Conservation (phyloP, 2,113 vertebrate species). For the Dendropsophus ebraccatus region DNA sequence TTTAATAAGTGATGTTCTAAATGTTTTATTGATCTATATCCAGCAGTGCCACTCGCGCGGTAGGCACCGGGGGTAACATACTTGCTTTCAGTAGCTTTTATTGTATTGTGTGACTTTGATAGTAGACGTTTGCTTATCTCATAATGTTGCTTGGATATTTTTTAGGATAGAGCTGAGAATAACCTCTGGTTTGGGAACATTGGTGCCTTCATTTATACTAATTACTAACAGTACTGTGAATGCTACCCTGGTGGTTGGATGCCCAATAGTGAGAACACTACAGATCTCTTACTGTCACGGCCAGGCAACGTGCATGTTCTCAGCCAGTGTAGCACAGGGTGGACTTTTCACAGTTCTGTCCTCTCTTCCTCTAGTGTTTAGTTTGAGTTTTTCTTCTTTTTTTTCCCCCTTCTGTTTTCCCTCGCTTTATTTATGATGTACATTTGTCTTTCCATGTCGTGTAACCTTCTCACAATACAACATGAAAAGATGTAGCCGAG, state of each 20-base stretch:
- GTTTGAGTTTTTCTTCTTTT: conserved; percentile 58
- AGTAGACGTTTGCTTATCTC: conserved; percentile 59
- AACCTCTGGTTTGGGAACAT: conserved; percentile 59
- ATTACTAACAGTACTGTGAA: conserved; percentile 56
- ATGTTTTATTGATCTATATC: too few species aligned
- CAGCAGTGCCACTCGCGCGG: too few species aligned
- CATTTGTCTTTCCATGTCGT: conserved; percentile 64
- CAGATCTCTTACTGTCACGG: not conserved
- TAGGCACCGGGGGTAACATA: too few species aligned
- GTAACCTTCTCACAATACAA: conserved; percentile 8
- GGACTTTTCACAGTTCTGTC: not conserved
- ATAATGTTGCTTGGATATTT: conserved; percentile 58
- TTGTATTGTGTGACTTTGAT: conserved; percentile 4
- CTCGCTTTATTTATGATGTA: conserved; percentile 72
- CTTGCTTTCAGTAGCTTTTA: too few species aligned
- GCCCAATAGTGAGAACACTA: not conserved
- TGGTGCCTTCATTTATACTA: conserved; percentile 62
- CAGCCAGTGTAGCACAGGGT: not conserved
- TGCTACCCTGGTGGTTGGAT: not conserved
- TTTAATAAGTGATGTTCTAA: too few species aligned
- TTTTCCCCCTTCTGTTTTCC: conserved; percentile 64
- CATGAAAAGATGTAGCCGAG: not conserved
- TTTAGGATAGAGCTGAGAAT: conserved; percentile 60
- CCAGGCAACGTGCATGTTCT: not conserved
- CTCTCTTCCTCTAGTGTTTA: conserved; percentile 56